Percentiles rank a stretch among this genome's conserved stretches.
These are phyloP conservation scores for Dromas ardeola DNA, from an alignment of 2,113 vertebrate genomes.

Conservation along the genomic window DNA sequence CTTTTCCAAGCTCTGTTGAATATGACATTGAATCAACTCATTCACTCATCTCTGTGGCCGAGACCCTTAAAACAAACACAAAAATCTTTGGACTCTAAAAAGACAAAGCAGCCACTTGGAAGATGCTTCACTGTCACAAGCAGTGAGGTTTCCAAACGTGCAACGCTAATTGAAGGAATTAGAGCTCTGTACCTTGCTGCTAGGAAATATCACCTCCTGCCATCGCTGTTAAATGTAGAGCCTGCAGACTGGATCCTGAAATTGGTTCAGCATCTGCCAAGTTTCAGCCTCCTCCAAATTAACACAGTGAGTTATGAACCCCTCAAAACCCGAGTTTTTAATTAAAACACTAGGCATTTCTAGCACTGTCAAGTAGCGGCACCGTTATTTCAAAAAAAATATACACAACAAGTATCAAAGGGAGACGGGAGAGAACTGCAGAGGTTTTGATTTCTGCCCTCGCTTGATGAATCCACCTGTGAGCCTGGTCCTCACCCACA, in stretches of 20 bases:
- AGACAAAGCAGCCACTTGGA: not conserved
- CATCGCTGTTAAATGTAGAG: not conserved
- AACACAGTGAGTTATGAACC: slow-evolving; percentile 5
- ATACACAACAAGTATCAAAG: fast-evolving
- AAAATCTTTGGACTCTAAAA: not conserved
- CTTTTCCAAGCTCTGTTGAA: not conserved
- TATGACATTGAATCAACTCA: not conserved
- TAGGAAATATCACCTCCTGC: not conserved
- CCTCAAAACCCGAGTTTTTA: not conserved
- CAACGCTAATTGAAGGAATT: not conserved
- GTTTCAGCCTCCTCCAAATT: not conserved
- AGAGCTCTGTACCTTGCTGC: not conserved
- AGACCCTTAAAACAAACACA: not conserved
- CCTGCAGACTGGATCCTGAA: not conserved
- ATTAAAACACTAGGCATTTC: not conserved
- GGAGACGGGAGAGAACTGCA: not conserved
- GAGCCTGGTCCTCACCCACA: not conserved
- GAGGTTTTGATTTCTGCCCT: not conserved
- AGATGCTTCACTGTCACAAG: not conserved
- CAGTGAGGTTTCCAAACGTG: not conserved
- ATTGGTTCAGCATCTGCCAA: not conserved
- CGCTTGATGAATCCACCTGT: not conserved
- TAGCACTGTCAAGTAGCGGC: not conserved
- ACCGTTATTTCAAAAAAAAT: not conserved
- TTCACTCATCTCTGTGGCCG: not conserved